Conservation (phyloP, 2,888 invertebrate genomes). For the Pinctada fucata region DNA sequence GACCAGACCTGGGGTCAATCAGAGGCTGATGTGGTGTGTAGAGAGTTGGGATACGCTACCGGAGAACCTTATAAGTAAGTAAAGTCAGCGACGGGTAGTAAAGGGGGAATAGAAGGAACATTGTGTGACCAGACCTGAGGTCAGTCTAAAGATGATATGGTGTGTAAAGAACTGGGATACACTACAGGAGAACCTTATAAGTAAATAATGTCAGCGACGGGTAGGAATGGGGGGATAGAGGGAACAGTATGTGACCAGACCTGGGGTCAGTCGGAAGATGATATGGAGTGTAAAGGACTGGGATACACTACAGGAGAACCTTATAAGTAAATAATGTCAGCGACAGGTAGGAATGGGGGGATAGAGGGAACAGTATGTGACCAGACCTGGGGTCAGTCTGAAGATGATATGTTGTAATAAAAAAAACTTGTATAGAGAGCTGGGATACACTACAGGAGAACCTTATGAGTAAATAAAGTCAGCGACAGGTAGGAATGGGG, state of each 20-base stretch:
- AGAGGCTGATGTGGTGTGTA: slow-evolving; percentile 64
- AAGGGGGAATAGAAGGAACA: too few relatives aligned
- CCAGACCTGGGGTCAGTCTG: slow-evolving; percentile 51
- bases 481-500: slow-evolving; percentile 69
- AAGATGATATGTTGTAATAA: too few relatives aligned
- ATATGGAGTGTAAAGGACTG: slow-evolving; percentile 57
- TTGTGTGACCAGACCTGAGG: too few relatives aligned
- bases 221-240: too few relatives aligned
- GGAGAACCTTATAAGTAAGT: slow-evolving; percentile 50
- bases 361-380: slow-evolving; percentile 58
- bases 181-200: slow-evolving; percentile 48
- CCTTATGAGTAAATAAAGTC: too few relatives aligned
- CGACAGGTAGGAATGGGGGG: slow-evolving; percentile 67
- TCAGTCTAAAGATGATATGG: slow-evolving; percentile 61
- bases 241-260: slow-evolving; percentile 54
- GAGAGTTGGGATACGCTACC: slow-evolving; percentile 50
- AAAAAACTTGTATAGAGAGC: too few relatives aligned
- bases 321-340: too few relatives aligned
- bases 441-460: too few relatives aligned
- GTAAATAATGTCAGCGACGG: too few relatives aligned
- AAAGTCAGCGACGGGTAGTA: too few relatives aligned
- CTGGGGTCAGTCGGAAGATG: slow-evolving; percentile 57
- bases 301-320: slow-evolving; percentile 19
- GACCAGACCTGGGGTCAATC: too few relatives aligned
- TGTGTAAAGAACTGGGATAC: slow-evolving; percentile 57